Conservation (phyloP, 2,888 invertebrate genomes). For the Sarcophaga rosellei region DNA sequence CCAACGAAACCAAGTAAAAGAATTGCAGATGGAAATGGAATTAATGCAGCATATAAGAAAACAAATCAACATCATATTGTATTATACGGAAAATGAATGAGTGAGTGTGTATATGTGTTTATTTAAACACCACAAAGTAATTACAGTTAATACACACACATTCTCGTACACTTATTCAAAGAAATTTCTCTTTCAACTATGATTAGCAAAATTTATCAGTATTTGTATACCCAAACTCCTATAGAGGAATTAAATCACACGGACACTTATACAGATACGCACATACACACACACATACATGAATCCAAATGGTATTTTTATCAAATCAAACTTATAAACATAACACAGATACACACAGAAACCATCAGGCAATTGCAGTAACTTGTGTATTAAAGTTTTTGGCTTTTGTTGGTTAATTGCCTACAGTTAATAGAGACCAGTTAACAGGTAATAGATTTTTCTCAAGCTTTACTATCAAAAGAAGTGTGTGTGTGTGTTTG, state of each 20-base stretch:
- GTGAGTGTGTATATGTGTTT: not conserved
- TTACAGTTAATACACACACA: not conserved
- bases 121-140: not conserved
- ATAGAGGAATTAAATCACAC: no score
- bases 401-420: slow-evolving; percentile 8
- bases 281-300: no score
- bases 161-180: no score
- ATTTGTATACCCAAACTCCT: no score
- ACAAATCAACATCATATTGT: no score
- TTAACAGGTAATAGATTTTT: slow-evolving; percentile 6
- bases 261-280: no score
- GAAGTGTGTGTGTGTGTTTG: not conserved
- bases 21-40: not conserved
- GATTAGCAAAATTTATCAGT: not conserved
- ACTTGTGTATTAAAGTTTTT: not conserved
- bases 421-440: not conserved
- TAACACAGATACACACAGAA: not conserved
- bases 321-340: no score
- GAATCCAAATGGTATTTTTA: no score
- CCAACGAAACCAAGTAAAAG: not conserved
- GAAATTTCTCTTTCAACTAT: no score
- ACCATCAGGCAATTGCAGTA: not conserved
- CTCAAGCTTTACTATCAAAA: not conserved
- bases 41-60: slow-evolving; percentile 6
- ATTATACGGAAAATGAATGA: not conserved